Conservation (phyloP, 2,113 vertebrate species). For the Zapus hudsonius region DNA sequence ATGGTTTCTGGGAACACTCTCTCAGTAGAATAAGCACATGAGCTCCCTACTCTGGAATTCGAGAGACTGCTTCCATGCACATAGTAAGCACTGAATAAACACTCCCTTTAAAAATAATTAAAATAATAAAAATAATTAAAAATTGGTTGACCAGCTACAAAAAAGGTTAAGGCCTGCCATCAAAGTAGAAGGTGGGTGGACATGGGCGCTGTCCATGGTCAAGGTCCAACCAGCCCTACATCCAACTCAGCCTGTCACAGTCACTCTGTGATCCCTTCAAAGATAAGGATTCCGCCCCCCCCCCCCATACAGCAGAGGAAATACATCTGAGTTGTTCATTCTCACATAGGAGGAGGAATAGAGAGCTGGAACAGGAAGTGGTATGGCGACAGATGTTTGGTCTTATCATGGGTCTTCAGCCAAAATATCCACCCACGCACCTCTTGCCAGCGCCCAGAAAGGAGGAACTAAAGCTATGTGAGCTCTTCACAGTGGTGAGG, state of each 20-base stretch:
- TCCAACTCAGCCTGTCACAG: background rate
- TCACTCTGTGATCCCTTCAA: background rate
- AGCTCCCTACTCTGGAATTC: background rate
- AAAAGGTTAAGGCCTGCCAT: background rate
- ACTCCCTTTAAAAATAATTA: background rate
- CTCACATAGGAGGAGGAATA: background rate
- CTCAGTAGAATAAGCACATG: background rate
- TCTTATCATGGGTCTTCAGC: background rate
- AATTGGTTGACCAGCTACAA: background rate
- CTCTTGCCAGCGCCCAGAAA: background rate
- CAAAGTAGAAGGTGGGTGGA: background rate
- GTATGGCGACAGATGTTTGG: background rate
- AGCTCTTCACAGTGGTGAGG: background rate
- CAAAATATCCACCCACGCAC: background rate
- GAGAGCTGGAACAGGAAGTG: background rate
- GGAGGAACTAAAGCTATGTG: background rate
- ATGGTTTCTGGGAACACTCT: background rate
- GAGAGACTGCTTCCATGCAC: background rate
- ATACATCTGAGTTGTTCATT: background rate
- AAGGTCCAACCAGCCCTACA: background rate
- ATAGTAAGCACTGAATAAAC: background rate
- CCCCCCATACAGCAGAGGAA: background rate
- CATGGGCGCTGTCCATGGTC: too few species aligned
- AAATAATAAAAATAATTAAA: background rate
- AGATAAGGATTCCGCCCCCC: background rate